phyloP scores from a whole-genome alignment of 1,140 invertebrate species.

The Drosophila burlai region DNA sequence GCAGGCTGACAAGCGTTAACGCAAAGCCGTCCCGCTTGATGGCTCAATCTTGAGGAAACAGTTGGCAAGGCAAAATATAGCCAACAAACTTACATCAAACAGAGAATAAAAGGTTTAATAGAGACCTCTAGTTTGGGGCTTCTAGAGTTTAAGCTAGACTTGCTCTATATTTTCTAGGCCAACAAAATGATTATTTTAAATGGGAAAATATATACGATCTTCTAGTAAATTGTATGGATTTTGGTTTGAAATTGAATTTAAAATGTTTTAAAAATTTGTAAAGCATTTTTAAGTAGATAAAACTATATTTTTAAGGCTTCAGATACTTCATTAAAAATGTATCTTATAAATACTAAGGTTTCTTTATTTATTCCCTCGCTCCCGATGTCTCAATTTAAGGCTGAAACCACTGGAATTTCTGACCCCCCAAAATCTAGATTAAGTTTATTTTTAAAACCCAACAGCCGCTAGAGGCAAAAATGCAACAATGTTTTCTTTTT shows the following conservation, averaged over 20 bases:
- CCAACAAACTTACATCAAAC: background rate
- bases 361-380: background rate
- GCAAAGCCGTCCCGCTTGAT: conserved; percentile 42
- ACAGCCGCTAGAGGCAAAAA: conserved; percentile 24
- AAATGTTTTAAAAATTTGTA: too few relatives aligned
- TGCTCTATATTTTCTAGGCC: background rate
- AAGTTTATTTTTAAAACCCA: conserved; percentile 71
- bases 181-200: background rate
- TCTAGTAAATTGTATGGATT: too few relatives aligned
- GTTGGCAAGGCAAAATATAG: conserved; percentile 45
- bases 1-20: conserved; percentile 72
- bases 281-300: background rate
- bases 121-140: background rate
- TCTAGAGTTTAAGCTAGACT: background rate
- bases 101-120: background rate
- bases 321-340: background rate
- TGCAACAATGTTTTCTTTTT: conserved; percentile 57
- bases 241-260: too few relatives aligned
- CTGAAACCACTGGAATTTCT: conserved; percentile 34
- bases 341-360: too few relatives aligned
- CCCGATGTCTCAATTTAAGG: conserved; percentile 51
- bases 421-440: conserved; percentile 69
- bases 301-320: background rate
- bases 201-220: background rate
- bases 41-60: conserved; percentile 34